Evolutionary conservation across 2,888 invertebrate genomes (phyloP).

Genomic region (Pegoplata infirma): DNA sequence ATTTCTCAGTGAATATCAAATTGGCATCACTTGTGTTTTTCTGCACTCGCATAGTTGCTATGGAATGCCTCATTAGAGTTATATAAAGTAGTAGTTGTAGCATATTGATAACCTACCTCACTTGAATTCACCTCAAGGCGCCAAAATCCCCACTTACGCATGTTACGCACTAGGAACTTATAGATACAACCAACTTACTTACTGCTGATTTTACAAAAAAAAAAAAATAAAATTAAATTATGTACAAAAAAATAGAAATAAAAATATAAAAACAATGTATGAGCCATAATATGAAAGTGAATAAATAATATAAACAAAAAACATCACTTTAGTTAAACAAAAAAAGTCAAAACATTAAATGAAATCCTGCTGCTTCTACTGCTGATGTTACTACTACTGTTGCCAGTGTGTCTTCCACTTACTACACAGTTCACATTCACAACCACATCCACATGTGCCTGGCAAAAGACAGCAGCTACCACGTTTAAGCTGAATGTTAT

Average conservation of each 20-base stretch:
- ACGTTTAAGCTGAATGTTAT: neutral
- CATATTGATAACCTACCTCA: constrained; percentile 11
- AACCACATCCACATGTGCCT: neutral
- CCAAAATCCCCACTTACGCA: neutral
- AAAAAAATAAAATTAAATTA: no score
- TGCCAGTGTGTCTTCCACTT: constrained; percentile 25
- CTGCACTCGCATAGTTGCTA: no score
- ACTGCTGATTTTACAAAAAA: constrained; percentile 16
- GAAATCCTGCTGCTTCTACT: constrained; percentile 5
- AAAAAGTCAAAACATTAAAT: constrained; percentile 27
- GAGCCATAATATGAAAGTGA: neutral
- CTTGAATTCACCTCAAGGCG: constrained; percentile 22
- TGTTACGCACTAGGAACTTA: neutral
- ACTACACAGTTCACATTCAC: no score
- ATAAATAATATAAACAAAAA: neutral
- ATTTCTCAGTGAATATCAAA: no score
- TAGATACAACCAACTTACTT: neutral
- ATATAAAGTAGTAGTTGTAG: neutral
- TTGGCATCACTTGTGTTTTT: no score
- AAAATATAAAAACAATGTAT: neutral
- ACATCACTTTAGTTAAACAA: constrained; percentile 16
- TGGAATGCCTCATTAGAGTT: no score
- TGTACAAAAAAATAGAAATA: neutral
- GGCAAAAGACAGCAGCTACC: neutral
- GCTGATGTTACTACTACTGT: constrained; percentile 12